Evolutionary conservation across 2,797 vertebrate genomes (phyloP), one percentile per base, ranked within the genome.

Genomic region (Mastacembelus armatus): DNA sequence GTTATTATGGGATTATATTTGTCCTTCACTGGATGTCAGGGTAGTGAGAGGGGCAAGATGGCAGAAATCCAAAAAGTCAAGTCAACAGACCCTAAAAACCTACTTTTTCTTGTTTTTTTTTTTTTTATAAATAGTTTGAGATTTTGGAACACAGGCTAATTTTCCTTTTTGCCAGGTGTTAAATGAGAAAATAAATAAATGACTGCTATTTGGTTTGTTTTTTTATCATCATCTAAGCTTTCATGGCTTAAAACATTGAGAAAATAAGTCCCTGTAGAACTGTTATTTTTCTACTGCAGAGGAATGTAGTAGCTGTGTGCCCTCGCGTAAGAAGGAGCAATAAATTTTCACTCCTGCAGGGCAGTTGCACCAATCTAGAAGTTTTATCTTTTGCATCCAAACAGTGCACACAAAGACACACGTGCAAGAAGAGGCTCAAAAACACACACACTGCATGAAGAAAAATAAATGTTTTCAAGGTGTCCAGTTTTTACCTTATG

Each of bases 1-100:
- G 58, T 80, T 83, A 91, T 94, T 93, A 92, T 70, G 66, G 91
- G 90, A 93, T 93, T 92, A 87, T 80, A 78, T 86, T 79, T 83
- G 77, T 86, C 88, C 88, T 91, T 91, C 80, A 87, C 80, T 88
- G 63, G 66, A 61, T 77, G 30, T 57, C 70, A 61, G 71, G 61
- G 19, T 44, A 62, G 63, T 75, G 27, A 38, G 49, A 52, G 44
- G 68, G 56, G 30, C 39, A 40, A 21, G 47, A 18, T 42, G 80
- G 63, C 66, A 58, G 26, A 32, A 19, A 40, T 67, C 67, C 68
- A 80, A 57, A 60, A 29, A 66, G 39, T 48, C 18, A 26, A 50
- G 51, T 22, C 63, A 56, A 12, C 52, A 50, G 63, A 58, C 27
- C 52, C n/a, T 44, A 30, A 19, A 62, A 43, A 66, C 21, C 19